phyloP scores from a whole-genome alignment of 2,113 vertebrate species.

The Seriola dumerili region DNA sequence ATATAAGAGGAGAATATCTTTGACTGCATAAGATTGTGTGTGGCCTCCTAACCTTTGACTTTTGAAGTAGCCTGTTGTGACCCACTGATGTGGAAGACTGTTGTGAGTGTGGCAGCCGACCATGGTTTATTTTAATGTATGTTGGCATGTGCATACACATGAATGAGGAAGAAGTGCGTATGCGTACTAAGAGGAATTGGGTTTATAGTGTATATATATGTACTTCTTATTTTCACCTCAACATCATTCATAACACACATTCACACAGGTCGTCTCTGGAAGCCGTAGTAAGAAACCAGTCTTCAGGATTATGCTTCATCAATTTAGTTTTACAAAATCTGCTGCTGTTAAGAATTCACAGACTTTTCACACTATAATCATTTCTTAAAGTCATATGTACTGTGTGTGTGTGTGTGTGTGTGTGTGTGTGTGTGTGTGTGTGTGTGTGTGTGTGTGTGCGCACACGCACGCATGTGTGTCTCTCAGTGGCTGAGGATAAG shows the following conservation, averaged over 20 bases:
- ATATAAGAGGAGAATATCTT: background rate
- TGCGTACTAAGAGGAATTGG: background rate
- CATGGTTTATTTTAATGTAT: background rate
- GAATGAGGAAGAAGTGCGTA: background rate
- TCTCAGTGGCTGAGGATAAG: slow-evolving; percentile 92
- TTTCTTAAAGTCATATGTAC: too few species aligned
- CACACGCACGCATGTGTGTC: too few species aligned
- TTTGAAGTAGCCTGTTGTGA: slow-evolving; percentile 34
- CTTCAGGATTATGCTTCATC: background rate
- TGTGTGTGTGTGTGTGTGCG: slow-evolving; percentile 8
- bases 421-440: slow-evolving; percentile 5
- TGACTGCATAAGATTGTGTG: background rate
- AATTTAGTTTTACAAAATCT: too few species aligned
- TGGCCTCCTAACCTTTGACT: slow-evolving; percentile 49
- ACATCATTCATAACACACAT: too few species aligned
- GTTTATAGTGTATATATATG: background rate
- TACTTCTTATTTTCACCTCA: background rate
- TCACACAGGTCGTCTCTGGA: too few species aligned
- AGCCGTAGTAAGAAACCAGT: too few species aligned
- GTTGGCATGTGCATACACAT: background rate
- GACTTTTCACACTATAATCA: too few species aligned
- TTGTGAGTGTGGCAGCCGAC: slow-evolving; percentile 33
- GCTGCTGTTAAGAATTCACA: background rate
- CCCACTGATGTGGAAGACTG: slow-evolving; percentile 47
- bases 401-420: background rate